These are phyloP conservation scores for Pterois miles DNA, from an alignment of 2,797 vertebrate genomes.

Conservation along the genomic window DNA sequence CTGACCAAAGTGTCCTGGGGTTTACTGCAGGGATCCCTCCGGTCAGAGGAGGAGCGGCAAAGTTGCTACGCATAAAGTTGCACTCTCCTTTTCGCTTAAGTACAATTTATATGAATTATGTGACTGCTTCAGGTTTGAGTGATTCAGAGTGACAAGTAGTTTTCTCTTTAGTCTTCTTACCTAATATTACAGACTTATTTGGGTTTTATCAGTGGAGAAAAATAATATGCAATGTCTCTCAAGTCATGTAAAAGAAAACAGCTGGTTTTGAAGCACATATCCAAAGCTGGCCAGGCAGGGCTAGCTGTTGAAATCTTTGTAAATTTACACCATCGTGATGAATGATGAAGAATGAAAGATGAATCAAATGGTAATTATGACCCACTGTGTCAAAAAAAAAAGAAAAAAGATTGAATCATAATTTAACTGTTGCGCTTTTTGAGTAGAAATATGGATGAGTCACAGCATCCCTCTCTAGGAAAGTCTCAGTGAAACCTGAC, in stretches of 20 bases:
- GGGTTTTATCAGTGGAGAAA: neutral
- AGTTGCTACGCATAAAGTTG: neutral
- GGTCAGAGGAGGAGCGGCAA: neutral
- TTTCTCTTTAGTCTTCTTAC: neutral
- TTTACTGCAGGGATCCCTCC: neutral
- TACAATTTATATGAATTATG: neutral
- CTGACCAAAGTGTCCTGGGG: neutral
- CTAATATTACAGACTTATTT: neutral
- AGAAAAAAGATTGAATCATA: neutral
- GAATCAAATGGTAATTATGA: neutral
- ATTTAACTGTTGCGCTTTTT: neutral
- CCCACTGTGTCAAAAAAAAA: neutral
- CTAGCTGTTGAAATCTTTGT: neutral
- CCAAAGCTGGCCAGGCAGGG: neutral
- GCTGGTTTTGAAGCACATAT: neutral
- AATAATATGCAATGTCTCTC: neutral
- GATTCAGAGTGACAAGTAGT: neutral
- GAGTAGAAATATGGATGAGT: neutral
- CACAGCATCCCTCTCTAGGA: conserved; percentile 14
- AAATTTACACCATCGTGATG: neutral
- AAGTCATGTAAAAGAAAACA: neutral
- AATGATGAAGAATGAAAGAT: too few relatives aligned
- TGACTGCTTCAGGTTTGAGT: neutral
- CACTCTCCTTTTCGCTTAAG: neutral
- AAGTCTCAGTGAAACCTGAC: conserved; percentile 27